Conservation (phyloP, 2,888 invertebrate species). For the Eretmocerus hayati region DNA sequence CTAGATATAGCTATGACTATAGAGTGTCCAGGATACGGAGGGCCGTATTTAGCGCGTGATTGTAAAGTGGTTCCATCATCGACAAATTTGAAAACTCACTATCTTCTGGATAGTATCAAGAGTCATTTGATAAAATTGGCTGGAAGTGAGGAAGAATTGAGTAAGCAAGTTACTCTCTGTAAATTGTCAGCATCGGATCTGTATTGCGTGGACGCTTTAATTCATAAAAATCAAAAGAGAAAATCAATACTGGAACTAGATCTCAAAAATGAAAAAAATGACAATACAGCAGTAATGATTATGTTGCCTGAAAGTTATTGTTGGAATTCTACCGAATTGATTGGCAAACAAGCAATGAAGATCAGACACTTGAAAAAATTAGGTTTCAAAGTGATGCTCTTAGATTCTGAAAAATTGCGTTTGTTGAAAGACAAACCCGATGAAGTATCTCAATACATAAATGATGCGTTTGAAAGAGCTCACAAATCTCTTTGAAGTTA, state of each 20-base stretch:
- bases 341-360: slow-evolving; percentile 60
- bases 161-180: slow-evolving; percentile 51
- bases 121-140: slow-evolving; percentile 46
- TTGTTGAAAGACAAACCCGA: slow-evolving; percentile 49
- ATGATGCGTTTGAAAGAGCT: too few relatives aligned
- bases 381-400: slow-evolving; percentile 57
- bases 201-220: slow-evolving; percentile 56
- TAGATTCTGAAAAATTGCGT: slow-evolving; percentile 52
- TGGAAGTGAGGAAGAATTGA: slow-evolving; percentile 49
- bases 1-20: slow-evolving; percentile 60
- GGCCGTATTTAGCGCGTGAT: slow-evolving; percentile 52
- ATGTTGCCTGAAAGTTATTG: slow-evolving; percentile 63
- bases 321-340: slow-evolving; percentile 50
- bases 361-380: slow-evolving; percentile 56
- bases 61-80: slow-evolving; percentile 49
- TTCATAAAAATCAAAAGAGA: slow-evolving; percentile 29
- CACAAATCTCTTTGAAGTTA: too few relatives aligned
- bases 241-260: neutral
- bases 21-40: slow-evolving; percentile 55
- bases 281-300: slow-evolving; percentile 55
- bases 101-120: slow-evolving; percentile 49
- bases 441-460: too few relatives aligned
- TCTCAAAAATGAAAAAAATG: slow-evolving; percentile 28
- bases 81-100: slow-evolving; percentile 47
- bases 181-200: slow-evolving; percentile 53